Evolutionary conservation across 2,113 vertebrate genomes (phyloP), one percentile per base, ranked within the genome.

Genomic region (Seriola dumerili): DNA sequence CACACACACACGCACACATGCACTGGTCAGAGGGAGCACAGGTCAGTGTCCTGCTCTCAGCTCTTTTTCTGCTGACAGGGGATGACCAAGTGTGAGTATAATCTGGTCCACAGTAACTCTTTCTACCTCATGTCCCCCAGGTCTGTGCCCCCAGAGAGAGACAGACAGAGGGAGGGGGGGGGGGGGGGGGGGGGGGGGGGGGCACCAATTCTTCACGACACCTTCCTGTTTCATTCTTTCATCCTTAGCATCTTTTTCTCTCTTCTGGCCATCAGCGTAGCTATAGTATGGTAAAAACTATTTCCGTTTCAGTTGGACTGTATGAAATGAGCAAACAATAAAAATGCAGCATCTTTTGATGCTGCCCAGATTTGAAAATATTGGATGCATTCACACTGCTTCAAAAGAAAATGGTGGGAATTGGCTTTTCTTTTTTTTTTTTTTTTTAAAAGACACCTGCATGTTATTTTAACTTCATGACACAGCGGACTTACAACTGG

Each of bases 11-110:
- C 62, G 40, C 50, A 46, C 36, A 23, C 63, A 66, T 29, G 13
- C 64, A 25, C 62, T 88, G 89, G 90, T 91, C 89, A 82, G 64
- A 74, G 46, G 61, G 77, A 79, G 42, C 70, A 76, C 75, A 79
- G 92, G 89, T 92, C 88, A 90, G 83, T 78, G 83, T 89, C 78
- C 78, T 91, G 81, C 86, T 91, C 87, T 93, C 89, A 91, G 88
- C 91, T 89, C 87, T 90, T 90, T 93, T 92, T 93, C 77, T 93
- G 93, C 92, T 94, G 92, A 92, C 91, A 71, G 83, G 84, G 90
- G 88, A 79, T 72, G 83, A 92, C 90, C 89, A 68, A 57, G 74
- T 62, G 74, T 72, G 80, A 71, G 78, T 80, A 81, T 91, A 91
- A 91, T 91, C 80, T 88, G 83, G 86, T 87, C 85, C 86, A 80